phyloP scores from a whole-genome alignment of 2,888 invertebrate genomes.

The Lepidonotus clava region DNA sequence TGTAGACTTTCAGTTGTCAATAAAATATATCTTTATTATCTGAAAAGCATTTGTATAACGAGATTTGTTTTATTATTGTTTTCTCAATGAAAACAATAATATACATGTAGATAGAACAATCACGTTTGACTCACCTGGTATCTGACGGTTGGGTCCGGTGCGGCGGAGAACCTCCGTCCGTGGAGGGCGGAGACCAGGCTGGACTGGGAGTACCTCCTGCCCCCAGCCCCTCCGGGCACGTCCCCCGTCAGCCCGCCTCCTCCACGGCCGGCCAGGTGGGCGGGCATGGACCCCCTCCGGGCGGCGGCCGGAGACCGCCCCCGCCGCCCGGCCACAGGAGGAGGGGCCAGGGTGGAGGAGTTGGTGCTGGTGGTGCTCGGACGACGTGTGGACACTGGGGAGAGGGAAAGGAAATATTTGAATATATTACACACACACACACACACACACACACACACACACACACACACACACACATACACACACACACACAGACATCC shows the following conservation, averaged over 20 bases:
- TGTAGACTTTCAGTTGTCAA: too few species aligned
- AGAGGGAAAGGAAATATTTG: not conserved
- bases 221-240: not conserved
- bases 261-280: not conserved
- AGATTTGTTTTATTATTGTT: too few species aligned
- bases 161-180: constrained; percentile 39
- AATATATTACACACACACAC: not conserved
- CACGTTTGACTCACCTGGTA: constrained; percentile 45
- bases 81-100: too few species aligned
- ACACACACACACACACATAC: not conserved
- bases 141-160: not conserved
- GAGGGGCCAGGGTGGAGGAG: not conserved
- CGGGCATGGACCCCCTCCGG: constrained; percentile 37
- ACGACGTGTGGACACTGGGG: not conserved
- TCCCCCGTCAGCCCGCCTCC: not conserved
- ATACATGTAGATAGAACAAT: too few species aligned
- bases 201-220: constrained; percentile 41
- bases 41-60: too few species aligned
- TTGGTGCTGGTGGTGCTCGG: constrained; percentile 5
- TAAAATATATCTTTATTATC: too few species aligned
- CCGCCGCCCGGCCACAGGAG: not conserved
- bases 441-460: not conserved
- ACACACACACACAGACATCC: not conserved
- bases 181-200: constrained; percentile 32
- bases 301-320: not conserved